phyloP scores from a whole-genome alignment of 2,888 invertebrate species.

The Sinohyriopsis cumingii region DNA sequence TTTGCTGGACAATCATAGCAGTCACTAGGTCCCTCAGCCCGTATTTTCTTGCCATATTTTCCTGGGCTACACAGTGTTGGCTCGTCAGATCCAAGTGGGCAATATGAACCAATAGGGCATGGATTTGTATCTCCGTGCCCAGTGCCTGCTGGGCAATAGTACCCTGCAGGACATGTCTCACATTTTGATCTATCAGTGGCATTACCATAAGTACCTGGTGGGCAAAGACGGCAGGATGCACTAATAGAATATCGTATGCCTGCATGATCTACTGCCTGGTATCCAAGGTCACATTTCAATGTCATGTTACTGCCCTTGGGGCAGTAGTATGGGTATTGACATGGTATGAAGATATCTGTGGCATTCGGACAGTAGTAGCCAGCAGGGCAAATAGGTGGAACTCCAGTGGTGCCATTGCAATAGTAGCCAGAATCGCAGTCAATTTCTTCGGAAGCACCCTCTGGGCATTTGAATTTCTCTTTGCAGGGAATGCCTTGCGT shows the following conservation, averaged over 20 bases:
- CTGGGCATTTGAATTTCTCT: constrained; percentile 62
- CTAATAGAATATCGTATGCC: constrained; percentile 50
- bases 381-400: constrained; percentile 60
- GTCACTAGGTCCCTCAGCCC: constrained; percentile 44
- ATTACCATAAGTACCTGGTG: constrained; percentile 66
- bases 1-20: constrained; percentile 55
- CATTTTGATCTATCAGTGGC: constrained; percentile 56
- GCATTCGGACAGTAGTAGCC: constrained; percentile 67
- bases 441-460: constrained; percentile 56
- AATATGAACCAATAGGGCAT: constrained; percentile 59
- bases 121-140: constrained; percentile 54
- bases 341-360: constrained; percentile 58
- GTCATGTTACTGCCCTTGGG: constrained; percentile 63
- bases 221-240: constrained; percentile 62
- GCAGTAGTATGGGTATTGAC: constrained; percentile 64
- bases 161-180: constrained; percentile 65
- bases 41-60: constrained; percentile 46
- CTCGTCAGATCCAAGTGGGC: constrained; percentile 52
- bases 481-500: constrained; percentile 62
- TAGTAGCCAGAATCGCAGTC: constrained; percentile 63
- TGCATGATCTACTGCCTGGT: constrained; percentile 53
- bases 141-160: constrained; percentile 67
- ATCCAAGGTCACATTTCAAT: constrained; percentile 62
- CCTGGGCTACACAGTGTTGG: constrained; percentile 60
- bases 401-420: constrained; percentile 60